Conservation (phyloP, 2,888 invertebrate species). For the Phania funesta region DNA sequence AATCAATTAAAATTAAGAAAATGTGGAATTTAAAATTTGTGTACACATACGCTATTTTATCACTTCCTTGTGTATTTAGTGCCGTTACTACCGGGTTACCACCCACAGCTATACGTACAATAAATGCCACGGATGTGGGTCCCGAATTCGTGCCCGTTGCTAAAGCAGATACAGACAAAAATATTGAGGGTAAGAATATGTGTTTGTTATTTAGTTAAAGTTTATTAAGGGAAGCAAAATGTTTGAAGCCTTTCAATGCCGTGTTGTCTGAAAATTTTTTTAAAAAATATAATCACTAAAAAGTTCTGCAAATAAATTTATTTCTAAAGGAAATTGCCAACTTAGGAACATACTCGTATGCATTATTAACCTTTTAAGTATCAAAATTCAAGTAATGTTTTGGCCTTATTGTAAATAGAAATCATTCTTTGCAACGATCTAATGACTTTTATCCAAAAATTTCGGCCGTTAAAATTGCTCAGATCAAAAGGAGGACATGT, state of each 20-base stretch:
- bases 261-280: neutral
- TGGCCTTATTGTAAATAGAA: too few species aligned
- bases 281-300: too few species aligned
- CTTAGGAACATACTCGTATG: too few species aligned
- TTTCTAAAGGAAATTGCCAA: too few species aligned
- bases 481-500: too few species aligned
- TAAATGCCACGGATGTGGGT: conserved; percentile 72
- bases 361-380: too few species aligned
- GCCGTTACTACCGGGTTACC: conserved; percentile 68
- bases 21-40: conserved; percentile 61
- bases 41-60: conserved; percentile 12
- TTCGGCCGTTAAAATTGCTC: too few species aligned
- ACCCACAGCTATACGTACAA: conserved; percentile 72
- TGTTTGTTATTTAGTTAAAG: neutral
- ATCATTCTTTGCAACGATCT: too few species aligned
- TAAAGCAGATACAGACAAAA: neutral
- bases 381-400: too few species aligned
- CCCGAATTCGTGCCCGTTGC: conserved; percentile 69
- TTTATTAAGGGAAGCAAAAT: neutral
- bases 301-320: too few species aligned
- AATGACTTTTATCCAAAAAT: too few species aligned
- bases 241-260: too few species aligned
- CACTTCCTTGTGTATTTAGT: conserved; percentile 45
- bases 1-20: neutral
- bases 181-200: conserved; percentile 37